Percentiles rank a stretch among this genome's conserved stretches.
Conservation (phyloP, 2,113 vertebrate genomes). For the Eclectus roratus region DNA sequence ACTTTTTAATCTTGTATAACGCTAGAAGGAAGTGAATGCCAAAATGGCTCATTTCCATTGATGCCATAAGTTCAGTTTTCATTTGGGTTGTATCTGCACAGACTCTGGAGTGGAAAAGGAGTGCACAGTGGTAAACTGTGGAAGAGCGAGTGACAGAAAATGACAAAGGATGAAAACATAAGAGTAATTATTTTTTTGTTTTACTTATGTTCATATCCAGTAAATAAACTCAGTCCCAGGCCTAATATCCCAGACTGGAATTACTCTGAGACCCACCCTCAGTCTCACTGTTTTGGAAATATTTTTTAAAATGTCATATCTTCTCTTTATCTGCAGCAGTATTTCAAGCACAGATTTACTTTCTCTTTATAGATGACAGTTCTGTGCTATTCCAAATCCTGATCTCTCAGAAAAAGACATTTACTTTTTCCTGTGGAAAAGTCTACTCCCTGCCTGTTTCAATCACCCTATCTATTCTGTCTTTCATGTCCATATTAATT, state of each 20-base stretch:
- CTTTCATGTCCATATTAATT: not conserved
- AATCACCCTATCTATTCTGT: not conserved
- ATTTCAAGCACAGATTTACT: not conserved
- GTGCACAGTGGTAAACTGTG: not conserved
- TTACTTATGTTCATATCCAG: not conserved
- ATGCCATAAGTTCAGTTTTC: not conserved
- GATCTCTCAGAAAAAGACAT: not conserved
- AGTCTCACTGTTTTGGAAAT: not conserved
- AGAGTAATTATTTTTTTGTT: not conserved
- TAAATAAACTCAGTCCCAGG: not conserved
- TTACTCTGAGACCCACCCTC: not conserved
- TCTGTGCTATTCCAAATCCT: not conserved
- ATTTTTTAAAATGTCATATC: not conserved
- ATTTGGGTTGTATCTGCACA: not conserved
- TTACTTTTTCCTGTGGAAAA: not conserved
- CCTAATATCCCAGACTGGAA: not conserved
- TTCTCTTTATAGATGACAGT: not conserved
- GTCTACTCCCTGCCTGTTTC: not conserved
- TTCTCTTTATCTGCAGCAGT: not conserved
- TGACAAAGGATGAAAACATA: not conserved
- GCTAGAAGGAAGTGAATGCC: conserved; percentile 20
- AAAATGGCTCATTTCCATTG: not conserved
- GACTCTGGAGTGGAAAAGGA: not conserved
- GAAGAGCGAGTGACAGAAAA: not conserved
- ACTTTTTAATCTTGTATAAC: conserved; percentile 14